A percentile compares a stretch with the other conserved stretches of the same genome.
Evolutionary conservation across 2,888 invertebrate genomes (phyloP).

Genomic region (Theodoxus fluviatilis): DNA sequence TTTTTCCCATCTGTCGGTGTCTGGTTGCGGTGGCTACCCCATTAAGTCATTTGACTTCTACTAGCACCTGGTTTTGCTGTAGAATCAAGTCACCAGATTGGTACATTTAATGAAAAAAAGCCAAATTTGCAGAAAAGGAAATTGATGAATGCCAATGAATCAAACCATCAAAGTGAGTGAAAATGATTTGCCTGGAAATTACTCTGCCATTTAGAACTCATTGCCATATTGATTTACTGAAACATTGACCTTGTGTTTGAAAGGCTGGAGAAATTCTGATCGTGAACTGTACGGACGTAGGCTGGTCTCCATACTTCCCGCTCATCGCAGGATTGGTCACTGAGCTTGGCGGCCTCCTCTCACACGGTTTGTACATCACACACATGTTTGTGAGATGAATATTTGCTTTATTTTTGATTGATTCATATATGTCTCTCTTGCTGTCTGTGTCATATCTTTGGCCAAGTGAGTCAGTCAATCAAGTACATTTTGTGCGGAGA

Average conservation of each 20-base stretch:
- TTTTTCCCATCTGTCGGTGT: no score
- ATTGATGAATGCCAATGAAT: no score
- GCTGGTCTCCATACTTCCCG: constrained; percentile 86
- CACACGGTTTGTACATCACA: constrained; percentile 73
- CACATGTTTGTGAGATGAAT: no score
- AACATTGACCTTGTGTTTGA: constrained; percentile 34
- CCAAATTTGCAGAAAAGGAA: no score
- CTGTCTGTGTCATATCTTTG: neutral
- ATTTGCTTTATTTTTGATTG: neutral
- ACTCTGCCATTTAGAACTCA: neutral
- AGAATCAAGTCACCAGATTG: no score
- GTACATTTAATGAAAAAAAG: no score
- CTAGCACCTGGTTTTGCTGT: no score
- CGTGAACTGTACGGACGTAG: constrained; percentile 80
- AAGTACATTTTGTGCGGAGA: no score
- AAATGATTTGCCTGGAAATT: no score
- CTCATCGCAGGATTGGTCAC: constrained; percentile 80
- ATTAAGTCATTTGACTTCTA: no score
- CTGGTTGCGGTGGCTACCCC: no score
- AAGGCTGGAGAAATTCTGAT: constrained; percentile 78
- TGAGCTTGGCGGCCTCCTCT: constrained; percentile 82
- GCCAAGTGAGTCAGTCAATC: neutral
- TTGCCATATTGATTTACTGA: neutral
- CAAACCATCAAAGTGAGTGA: no score
- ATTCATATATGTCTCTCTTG: neutral